phyloP scores from a whole-genome alignment of 2,888 invertebrate genomes.

The Polydrusus cervinus region DNA sequence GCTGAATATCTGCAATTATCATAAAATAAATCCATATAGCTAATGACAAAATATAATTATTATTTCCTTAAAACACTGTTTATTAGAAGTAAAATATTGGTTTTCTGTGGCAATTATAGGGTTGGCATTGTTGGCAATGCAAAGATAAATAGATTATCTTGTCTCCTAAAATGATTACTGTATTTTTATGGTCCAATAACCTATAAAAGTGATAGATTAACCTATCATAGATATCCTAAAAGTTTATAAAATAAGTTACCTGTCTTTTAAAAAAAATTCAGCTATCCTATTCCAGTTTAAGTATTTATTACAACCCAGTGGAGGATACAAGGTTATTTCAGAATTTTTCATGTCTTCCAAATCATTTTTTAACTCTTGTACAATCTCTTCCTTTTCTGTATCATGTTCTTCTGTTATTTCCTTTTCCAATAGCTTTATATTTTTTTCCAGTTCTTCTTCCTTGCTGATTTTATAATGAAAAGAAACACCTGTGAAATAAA shows the following conservation, averaged over 20 bases:
- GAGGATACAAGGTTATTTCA: slow-evolving; percentile 57
- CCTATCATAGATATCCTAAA: no score
- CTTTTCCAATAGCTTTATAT: slow-evolving; percentile 20
- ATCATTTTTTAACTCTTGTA: slow-evolving; percentile 61
- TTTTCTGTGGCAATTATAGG: no score
- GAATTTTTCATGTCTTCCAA: slow-evolving; percentile 57
- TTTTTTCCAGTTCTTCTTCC: slow-evolving; percentile 50
- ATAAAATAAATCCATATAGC: no score
- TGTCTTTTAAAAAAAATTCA: slow-evolving; percentile 65
- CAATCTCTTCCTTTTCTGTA: slow-evolving; percentile 8
- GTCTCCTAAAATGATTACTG: no score
- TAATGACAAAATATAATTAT: no score
- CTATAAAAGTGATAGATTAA: no score
- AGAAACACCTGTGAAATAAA: slow-evolving; percentile 55
- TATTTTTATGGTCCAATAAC: no score
- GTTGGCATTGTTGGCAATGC: no score
- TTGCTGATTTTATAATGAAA: slow-evolving; percentile 59
- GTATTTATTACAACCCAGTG: slow-evolving; percentile 64
- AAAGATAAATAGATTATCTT: no score
- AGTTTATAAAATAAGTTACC: slow-evolving; percentile 30
- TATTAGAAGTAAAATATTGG: no score
- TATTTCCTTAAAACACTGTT: no score
- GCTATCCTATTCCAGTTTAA: slow-evolving; percentile 78
- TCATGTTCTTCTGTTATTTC: not conserved
- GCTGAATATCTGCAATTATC: slow-evolving; percentile 73